phyloP scores from a whole-genome alignment of 64 coral and sea anemone species.

The Pachyseris speciosa region DNA sequence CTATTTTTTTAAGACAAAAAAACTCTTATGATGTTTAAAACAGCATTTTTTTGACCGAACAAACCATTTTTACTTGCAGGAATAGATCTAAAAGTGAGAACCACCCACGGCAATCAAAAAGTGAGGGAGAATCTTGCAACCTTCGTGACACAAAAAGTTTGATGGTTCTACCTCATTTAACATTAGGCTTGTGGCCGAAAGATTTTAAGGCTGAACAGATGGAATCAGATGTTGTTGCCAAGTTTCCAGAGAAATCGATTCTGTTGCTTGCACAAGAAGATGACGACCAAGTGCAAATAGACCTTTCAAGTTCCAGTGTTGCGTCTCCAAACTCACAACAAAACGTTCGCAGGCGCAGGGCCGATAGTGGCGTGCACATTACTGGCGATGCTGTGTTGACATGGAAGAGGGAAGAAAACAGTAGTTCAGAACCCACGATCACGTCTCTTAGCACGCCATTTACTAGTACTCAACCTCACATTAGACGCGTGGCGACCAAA shows the following conservation, averaged over 20 bases:
- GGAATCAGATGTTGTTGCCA: background rate
- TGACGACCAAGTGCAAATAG: background rate
- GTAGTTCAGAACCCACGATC: background rate
- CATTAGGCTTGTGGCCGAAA: background rate
- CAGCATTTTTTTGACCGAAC: too few relatives aligned
- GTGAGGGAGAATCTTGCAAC: background rate
- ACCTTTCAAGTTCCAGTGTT: background rate
- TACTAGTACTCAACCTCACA: background rate
- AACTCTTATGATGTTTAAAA: too few relatives aligned
- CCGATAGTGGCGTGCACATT: slow-evolving; percentile 1
- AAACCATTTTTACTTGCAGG: background rate
- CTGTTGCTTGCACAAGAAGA: slow-evolving; percentile 26
- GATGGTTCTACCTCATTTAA: slow-evolving; percentile 4
- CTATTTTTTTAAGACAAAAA: too few relatives aligned
- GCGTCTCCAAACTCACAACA: background rate
- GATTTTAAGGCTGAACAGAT: background rate
- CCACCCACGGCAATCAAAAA: background rate
- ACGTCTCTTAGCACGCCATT: background rate
- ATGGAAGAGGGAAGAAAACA: background rate
- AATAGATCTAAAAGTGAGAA: background rate
- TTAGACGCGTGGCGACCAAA: slow-evolving; percentile 15
- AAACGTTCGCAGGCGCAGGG: background rate
- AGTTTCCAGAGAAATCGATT: slow-evolving; percentile 27
- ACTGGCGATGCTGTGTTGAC: background rate
- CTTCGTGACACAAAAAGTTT: background rate